A percentile compares a stretch with the other conserved stretches of the same genome.
Evolutionary conservation across 2,888 invertebrate genomes (phyloP).

Genomic region (Marronus borbonicus): DNA sequence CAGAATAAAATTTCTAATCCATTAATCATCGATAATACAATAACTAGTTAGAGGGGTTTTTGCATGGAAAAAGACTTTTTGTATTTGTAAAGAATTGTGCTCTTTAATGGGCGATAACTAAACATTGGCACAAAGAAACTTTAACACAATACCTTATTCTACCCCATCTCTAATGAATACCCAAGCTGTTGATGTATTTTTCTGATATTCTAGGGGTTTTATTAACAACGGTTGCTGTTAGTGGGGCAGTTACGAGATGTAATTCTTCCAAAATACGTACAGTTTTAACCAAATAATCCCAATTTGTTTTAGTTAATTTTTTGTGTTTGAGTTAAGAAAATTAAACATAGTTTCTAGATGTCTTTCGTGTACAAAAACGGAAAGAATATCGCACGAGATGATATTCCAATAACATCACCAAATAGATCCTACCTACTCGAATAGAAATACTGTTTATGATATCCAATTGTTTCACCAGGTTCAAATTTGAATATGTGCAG

Average conservation of each 20-base stretch:
- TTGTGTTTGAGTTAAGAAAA: not conserved
- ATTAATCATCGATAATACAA: slow-evolving; percentile 62
- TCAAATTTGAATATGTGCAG: too few relatives aligned
- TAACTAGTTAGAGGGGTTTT: slow-evolving; percentile 62
- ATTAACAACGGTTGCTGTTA: slow-evolving; percentile 5
- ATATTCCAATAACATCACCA: not conserved
- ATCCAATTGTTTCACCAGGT: too few relatives aligned
- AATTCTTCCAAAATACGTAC: slow-evolving; percentile 21
- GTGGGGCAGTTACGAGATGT: not conserved
- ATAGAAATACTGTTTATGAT: too few relatives aligned
- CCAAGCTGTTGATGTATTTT: slow-evolving; percentile 27
- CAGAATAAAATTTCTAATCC: slow-evolving; percentile 54
- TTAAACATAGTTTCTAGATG: too few relatives aligned
- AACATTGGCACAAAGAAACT: slow-evolving; percentile 46
- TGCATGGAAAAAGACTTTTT: slow-evolving; percentile 63
- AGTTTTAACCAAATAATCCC: not conserved
- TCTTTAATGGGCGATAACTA: slow-evolving; percentile 48
- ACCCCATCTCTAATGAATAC: slow-evolving; percentile 52
- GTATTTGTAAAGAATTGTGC: slow-evolving; percentile 56
- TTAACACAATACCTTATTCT: slow-evolving; percentile 49
- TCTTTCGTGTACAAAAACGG: too few relatives aligned
- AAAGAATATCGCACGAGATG: too few relatives aligned
- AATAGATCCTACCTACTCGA: not conserved
- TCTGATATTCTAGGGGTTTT: slow-evolving; percentile 28
- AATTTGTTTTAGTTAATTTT: not conserved